These are phyloP conservation scores for Sceloporus tristichus DNA, from an alignment of 2,113 vertebrate species.

Conservation along the genomic window DNA sequence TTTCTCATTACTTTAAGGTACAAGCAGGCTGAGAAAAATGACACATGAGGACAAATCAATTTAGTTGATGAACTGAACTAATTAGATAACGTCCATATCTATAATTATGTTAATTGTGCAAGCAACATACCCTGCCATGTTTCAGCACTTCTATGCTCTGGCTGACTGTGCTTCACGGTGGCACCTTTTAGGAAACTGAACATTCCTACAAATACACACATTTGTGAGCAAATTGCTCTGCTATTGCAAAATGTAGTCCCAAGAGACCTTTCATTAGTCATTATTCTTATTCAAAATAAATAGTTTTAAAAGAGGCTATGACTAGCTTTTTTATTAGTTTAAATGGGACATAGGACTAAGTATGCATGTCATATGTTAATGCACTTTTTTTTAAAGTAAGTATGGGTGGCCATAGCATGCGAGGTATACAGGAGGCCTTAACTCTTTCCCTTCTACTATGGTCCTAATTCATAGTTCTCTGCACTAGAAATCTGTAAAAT, in stretches of 20 bases:
- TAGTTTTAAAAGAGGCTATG: not conserved
- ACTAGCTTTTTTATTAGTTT: not conserved
- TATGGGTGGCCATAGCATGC: not conserved
- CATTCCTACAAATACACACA: not conserved
- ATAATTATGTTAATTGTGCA: constrained; percentile 63
- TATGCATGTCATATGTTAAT: not conserved
- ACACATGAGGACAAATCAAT: constrained; percentile 58
- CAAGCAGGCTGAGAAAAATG: constrained; percentile 65
- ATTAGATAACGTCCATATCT: constrained; percentile 73
- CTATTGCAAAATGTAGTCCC: not conserved
- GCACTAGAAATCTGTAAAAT: not conserved
- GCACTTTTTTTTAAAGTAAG: not conserved
- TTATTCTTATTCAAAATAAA: not conserved
- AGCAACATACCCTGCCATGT: constrained; percentile 43
- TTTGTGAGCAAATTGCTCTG: not conserved
- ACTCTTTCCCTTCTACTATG: not conserved
- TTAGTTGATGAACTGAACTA: constrained; percentile 72
- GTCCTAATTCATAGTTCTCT: not conserved
- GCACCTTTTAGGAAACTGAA: not conserved
- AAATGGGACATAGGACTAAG: not conserved
- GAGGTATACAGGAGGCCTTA: not conserved
- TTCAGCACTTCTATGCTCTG: not conserved
- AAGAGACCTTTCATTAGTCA: not conserved
- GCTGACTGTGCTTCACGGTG: not conserved
- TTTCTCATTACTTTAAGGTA: constrained; percentile 61